Base-by-base conservation (phyloP, 1,140 invertebrate genomes). In the Halesus radiatus region DNA sequence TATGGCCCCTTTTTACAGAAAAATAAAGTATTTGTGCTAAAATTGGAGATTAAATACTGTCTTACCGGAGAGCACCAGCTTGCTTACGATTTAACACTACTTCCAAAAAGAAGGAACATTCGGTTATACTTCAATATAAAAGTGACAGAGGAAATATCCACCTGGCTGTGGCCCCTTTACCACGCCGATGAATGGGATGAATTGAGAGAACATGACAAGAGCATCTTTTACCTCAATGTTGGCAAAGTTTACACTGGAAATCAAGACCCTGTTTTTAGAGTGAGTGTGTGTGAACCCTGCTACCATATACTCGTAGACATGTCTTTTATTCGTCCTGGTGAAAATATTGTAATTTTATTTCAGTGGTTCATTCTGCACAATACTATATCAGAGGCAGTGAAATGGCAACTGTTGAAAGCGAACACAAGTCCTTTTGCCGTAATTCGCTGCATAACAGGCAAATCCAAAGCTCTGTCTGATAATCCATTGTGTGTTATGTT, bases 191-290 rank as follows among this genome's bases (percentile, higher is more conserved):
- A 79, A 16, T 72, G 80, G 0, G 75, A 76, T 50, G 84, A 86
- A 7, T 87, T 86, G 79, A 82, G 87, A 23, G 72, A 75, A 56
- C 53, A 58, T 37, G 26, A 75, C 32, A 58, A 32, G 45, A 75
- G 54, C 26, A 75, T 29, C 8, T 85, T 86, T 1, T 82, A 87
- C 16, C 62, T 89, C 66, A 85, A 89, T 62, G 87, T 88, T 83
- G 88, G 88, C 15, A 86, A 84, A 84, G 88, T 89, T 6, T 88
- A 87, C 50, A 88, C 88, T 50, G 88, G 88, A 80, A 89, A 88
- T 83, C 84, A 88, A 76, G 87, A 89, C 85, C 86, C 87, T 4
- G 88, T 89, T 50, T 86, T 88, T 79, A 84, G 88, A 79, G 88
- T 89, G 84, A 85, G 85, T 52, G 7, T 50, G 32, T 32, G 3